Base-by-base conservation (phyloP, 2,113 vertebrate species). In the Mionectes macconnelli region DNA sequence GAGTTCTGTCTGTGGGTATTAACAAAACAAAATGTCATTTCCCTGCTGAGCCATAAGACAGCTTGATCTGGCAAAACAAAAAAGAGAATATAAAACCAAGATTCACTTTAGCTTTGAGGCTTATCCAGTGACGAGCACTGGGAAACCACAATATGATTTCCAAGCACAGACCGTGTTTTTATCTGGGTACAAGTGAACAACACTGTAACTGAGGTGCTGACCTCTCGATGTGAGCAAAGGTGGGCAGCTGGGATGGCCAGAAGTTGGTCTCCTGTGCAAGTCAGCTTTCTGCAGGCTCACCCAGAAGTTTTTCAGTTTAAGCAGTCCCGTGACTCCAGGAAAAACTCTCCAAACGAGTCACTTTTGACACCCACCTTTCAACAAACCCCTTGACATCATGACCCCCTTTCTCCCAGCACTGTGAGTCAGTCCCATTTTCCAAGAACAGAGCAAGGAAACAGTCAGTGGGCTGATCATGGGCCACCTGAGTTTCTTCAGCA, bases 11-110 rank as follows among this genome's bases (percentile, higher is more conserved):
- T 84, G 72, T 19, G 53, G 60, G 50, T 89, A 91, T 89, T 95
- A 85, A 79, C 70, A 83, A 89, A 91, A 94, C 77, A 77, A 83
- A 86, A 86, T 37, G 63, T 74, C 78, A 80, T 79, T 47, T 80
- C 55, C 50, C 86, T 76, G 66, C 80, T 4, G 10, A 86, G 45
- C 63, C 74, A 20, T 86, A 74, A 92, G 68, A 66, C 76, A 87
- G 50, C 49, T 68, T 91, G 66, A 80, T 63, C 45, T 76, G 57
- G 39, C 60, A 84, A 89, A 74, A 37, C 42, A 80, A 59, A 74
- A 89, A 83, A 63, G 68, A 86, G 72, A 93, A 57, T 73, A 78
- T 31, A 45, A 93, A 88, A 3, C 37, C 49, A 81, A 72, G 76
- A 72, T 53, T 90, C 86, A 33, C 37, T 77, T 90, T 31, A 76